phyloP scores from a whole-genome alignment of 2,888 invertebrate species.

The Celastrina argiolus region DNA sequence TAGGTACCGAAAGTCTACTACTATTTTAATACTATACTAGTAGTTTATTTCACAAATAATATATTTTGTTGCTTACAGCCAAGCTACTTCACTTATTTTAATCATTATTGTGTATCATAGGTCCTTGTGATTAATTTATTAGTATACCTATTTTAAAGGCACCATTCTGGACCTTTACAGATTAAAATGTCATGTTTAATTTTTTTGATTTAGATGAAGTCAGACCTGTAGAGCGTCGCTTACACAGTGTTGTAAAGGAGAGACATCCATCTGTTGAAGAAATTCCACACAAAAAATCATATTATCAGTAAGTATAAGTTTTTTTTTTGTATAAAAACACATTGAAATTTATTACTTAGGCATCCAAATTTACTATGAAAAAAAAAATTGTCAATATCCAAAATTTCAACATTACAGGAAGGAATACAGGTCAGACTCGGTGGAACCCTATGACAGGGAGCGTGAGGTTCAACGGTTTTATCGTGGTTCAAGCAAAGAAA shows the following conservation, averaged over 20 bases:
- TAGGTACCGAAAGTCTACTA: too few relatives aligned
- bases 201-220: constrained; percentile 39
- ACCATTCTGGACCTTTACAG: too few relatives aligned
- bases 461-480: constrained; percentile 66
- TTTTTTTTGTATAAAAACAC: neutral
- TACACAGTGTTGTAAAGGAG: constrained; percentile 69
- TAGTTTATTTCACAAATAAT: too few relatives aligned
- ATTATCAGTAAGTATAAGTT: constrained; percentile 60
- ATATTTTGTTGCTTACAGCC: too few relatives aligned
- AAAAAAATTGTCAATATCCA: too few relatives aligned
- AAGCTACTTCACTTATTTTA: neutral
- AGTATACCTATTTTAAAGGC: neutral
- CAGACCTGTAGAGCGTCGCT: constrained; percentile 45
- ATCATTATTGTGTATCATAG: too few relatives aligned
- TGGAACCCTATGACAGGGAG: constrained; percentile 55
- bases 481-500: constrained; percentile 65
- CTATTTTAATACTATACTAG: too few relatives aligned
- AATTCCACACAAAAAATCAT: constrained; percentile 57
- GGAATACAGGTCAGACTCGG: constrained; percentile 55
- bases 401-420: constrained; percentile 54
- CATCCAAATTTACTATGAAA: too few relatives aligned
- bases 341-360: neutral
- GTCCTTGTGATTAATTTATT: too few relatives aligned
- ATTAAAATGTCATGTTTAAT: neutral
- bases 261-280: constrained; percentile 56